Base-by-base conservation (phyloP, 2,113 vertebrate species). In the Entosphenus tridentatus region DNA sequence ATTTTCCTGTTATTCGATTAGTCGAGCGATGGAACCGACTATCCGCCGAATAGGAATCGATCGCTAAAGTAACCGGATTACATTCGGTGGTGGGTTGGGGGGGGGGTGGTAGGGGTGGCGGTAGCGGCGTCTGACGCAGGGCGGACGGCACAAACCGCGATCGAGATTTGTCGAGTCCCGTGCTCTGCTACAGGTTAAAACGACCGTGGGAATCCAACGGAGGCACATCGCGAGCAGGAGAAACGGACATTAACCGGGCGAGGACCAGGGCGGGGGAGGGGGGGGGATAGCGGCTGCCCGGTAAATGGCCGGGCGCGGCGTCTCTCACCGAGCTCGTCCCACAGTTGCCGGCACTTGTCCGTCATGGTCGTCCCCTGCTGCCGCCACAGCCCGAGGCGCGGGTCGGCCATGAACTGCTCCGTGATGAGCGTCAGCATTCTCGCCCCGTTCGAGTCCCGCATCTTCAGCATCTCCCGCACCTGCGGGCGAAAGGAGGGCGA, bases 311-410 rank as follows among this genome's bases (percentile, higher is more conserved):
- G 2, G 54, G 55, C 56, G 56, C 18, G 12, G 11, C 11, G 10
- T 11, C 16, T 56, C 62, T 16, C 18, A 81, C 80, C 80, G 14
- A 81, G 72, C 70, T 82, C 80, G 6, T 81, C 80, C 80, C 80
- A 82, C 9, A 82, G 80, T 72, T 82, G 80, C 56, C 89, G 83
- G 71, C 93, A 95, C 77, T 95, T 96, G 83, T 96, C 91, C 55
- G 89, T 93, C 89, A 96, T 96, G 70, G 86, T 74, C 69, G 86
- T 96, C 74, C 91, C 89, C 70, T 81, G 80, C 69, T 81, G 80
- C 68, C 77, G 68, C 80, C 80, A 82, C 21, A 81, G 71, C 1
- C 76, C 77, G 71, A 81, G 75, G 5, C 78, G 78, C 0, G 80
- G 78, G 73, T 82, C 79, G 67, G 77, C 78, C 73, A 81, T 74